Evolutionary conservation across 2,113 vertebrate genomes (phyloP), one percentile per base, ranked within the genome.

Genomic region (Catharus minimus): DNA sequence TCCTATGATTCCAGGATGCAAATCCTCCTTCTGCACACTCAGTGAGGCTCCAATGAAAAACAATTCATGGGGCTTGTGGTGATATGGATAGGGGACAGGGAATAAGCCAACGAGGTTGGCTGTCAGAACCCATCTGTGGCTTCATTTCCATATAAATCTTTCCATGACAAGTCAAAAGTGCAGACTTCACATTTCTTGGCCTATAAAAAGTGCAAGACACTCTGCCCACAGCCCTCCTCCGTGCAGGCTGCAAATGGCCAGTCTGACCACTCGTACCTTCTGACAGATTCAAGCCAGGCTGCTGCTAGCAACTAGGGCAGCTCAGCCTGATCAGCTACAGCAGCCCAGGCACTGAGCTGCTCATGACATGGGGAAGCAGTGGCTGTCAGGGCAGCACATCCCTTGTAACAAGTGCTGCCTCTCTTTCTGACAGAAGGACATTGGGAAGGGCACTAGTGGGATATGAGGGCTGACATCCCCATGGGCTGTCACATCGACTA

Each of bases 401-500:
- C 43, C 66, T n/a, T 69, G 81, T 6, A 61, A 60, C 58, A 67
- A 39, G 46, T 2, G 0, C 57, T 67, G 65, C 73, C 86, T 58
- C 80, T 52, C 46, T 22, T 41, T 64, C 1, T 57, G 89, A 94
- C 93, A 95, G 41, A 64, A 82, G 81, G 74, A 47, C 86, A 89
- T 32, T 0, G 0, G 78, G 32, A 79, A 94, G 84, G 82, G 62
- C 89, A 89, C 7, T 52, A 55, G 71, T 19, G 78, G 81, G 49
- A 43, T 68, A 83, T 65, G 81, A 94, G 69, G 62, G 74, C 33
- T 82, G 77, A 90, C 84, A 82, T 68, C 32, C 93, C 94, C 66
- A 5, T 66, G 80, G 91, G 91, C 82, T 95, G 78, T 58, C 39
- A 68, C 74, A 93, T 96, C 3, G 62, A 95, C 78, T 92, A 4